These are phyloP conservation scores for Sorex fumeus DNA, from an alignment of 2,113 vertebrate genomes.

Conservation along the genomic window DNA sequence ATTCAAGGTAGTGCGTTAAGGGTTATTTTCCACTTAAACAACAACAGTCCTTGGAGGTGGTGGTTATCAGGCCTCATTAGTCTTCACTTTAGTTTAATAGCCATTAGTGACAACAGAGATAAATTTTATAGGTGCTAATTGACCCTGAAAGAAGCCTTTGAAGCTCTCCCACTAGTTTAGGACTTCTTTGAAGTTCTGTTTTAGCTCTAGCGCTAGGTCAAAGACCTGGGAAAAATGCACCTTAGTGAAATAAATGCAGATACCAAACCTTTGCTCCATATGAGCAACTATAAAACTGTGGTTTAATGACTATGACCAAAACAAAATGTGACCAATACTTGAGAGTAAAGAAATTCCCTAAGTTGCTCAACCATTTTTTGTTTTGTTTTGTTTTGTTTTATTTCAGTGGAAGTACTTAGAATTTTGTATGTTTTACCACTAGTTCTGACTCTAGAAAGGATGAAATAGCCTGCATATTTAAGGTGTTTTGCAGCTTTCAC, in stretches of 20 bases:
- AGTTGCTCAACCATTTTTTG: background rate
- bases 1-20: background rate
- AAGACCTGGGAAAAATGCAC: constrained; percentile 61
- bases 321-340: background rate
- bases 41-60: constrained; percentile 25
- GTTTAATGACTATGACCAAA: constrained; percentile 19
- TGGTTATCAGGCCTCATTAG: constrained; percentile 74
- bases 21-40: constrained; percentile 69
- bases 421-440: background rate
- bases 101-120: constrained; percentile 79
- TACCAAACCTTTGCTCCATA: background rate
- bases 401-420: background rate
- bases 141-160: constrained; percentile 77
- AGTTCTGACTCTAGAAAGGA: background rate
- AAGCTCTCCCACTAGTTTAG: constrained; percentile 71
- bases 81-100: constrained; percentile 71
- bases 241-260: constrained; percentile 53
- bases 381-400: background rate
- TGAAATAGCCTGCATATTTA: background rate
- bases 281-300: constrained; percentile 38
- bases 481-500: background rate
- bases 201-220: constrained; percentile 52
- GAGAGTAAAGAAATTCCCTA: background rate
- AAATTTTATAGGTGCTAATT: constrained; percentile 81
- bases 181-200: constrained; percentile 76